These are phyloP conservation scores for Nowickia ferox DNA, from an alignment of 2,888 invertebrate genomes.

Conservation along the genomic window DNA sequence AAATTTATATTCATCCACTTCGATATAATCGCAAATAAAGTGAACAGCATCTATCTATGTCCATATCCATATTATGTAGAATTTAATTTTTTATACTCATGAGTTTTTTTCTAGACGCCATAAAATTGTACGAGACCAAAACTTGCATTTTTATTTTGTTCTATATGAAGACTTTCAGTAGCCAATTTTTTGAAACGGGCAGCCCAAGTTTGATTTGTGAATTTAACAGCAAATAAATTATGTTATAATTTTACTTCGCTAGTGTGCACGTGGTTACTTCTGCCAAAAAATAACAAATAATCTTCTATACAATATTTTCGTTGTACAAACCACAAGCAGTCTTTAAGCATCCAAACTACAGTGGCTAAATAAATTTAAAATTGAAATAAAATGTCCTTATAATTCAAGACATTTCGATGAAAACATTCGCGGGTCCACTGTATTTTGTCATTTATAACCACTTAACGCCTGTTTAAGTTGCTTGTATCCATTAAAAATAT, in stretches of 20 bases:
- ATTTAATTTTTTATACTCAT: too few relatives aligned
- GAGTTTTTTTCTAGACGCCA: too few relatives aligned
- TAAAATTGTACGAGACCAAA: too few relatives aligned
- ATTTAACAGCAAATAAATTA: too few relatives aligned
- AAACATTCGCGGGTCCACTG: constrained; percentile 65
- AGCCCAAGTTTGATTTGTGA: neutral
- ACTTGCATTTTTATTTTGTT: too few relatives aligned
- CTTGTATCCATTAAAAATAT: constrained; percentile 72
- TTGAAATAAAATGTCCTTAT: neutral
- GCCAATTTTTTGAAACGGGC: too few relatives aligned
- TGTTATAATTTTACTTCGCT: neutral
- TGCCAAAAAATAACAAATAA: constrained; percentile 4
- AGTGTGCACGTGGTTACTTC: constrained; percentile 5
- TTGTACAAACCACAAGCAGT: constrained; percentile 58
- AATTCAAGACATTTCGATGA: neutral
- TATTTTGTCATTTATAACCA: constrained; percentile 74
- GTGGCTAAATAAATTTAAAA: constrained; percentile 30
- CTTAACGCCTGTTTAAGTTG: constrained; percentile 81
- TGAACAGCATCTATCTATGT: too few relatives aligned
- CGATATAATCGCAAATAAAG: too few relatives aligned
- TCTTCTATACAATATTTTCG: constrained; percentile 18
- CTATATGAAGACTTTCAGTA: too few relatives aligned
- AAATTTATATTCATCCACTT: too few relatives aligned
- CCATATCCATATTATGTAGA: too few relatives aligned
- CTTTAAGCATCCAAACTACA: constrained; percentile 23